phyloP scores from a whole-genome alignment of 2,113 vertebrate genomes.

The Ploceus nigricollis region DNA sequence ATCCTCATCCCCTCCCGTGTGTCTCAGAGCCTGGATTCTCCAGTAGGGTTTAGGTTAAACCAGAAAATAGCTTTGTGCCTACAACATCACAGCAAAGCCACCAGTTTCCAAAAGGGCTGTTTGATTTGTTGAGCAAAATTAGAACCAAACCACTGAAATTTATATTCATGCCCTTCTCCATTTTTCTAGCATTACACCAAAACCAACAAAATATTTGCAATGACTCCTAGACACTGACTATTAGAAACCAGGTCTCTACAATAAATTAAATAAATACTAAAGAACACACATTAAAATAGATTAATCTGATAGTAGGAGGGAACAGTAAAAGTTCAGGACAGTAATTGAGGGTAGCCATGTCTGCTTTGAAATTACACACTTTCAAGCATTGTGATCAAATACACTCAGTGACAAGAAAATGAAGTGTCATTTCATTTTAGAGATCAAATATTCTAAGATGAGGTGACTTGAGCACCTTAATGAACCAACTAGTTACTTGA shows the following conservation, averaged over 20 bases:
- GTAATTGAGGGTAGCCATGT: neutral
- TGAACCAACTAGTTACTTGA: neutral
- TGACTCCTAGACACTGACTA: neutral
- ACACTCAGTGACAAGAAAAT: slow-evolving; percentile 11
- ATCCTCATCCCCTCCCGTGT: neutral
- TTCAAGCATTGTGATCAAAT: slow-evolving; percentile 8
- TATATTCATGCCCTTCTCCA: neutral
- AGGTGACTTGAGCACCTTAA: slow-evolving; percentile 15
- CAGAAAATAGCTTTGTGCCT: neutral
- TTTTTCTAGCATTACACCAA: neutral
- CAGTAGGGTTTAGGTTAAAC: neutral
- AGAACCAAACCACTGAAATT: neutral
- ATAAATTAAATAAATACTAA: neutral
- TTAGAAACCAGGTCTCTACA: neutral
- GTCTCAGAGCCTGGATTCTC: neutral
- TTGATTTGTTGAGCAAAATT: neutral
- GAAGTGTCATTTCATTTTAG: neutral
- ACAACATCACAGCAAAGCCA: neutral
- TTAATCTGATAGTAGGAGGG: neutral
- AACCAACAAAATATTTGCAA: neutral
- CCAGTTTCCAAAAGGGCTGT: fast-evolving
- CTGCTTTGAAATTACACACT: neutral
- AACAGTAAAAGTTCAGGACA: neutral
- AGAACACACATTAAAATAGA: neutral
- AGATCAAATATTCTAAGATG: slow-evolving; percentile 5